Base-by-base conservation (phyloP, 2,113 vertebrate genomes). In the Alethe castanea region DNA sequence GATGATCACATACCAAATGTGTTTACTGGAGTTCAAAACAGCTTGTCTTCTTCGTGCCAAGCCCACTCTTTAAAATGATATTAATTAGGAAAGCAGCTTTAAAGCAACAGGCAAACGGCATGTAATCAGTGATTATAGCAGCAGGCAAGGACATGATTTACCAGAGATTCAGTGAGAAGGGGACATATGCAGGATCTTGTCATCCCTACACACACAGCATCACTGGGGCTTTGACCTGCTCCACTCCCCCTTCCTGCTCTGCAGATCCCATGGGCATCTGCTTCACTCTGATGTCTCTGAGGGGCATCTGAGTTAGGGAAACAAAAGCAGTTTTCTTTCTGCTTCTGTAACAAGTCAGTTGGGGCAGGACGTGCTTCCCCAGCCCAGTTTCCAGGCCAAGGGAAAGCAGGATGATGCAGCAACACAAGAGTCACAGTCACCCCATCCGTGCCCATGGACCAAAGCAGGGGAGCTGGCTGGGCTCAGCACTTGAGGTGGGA, bases 81-180 rank as follows among this genome's bases (percentile, higher is more conserved):
- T 95, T 87, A 96, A 95, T 97, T 96, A 95, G 91, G 67, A 70
- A 90, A 94, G 70, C 66, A 81, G 87, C 85, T 96, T 92, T 92
- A 92, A 91, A 90, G 80, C 67, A 95, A 90, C 94, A 90, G 82
- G 85, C 70, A 92, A 94, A 94, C 44, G 19, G 69, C 50, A 54
- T 84, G 45, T 77, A 92, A 91, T 91, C 90, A 89, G 83, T 86
- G 84, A 95, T 95, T 92, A 96, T 11, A 85, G 61, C 84, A 52
- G 60, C 90, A 79, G 71, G 64, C 64, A 59, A 92, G 77, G 81
- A 78, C 54, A 23, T 31, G 72, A 52, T 87, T 92, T 86, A 54
- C 24, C 83, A 50, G 89, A 89, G 56, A 78, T 61, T 42, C 4
- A 2, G 33, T 16, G 31, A 89, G 52, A 88, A 62, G 22, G 14